Percentiles rank a stretch among this genome's conserved stretches.
Conservation (phyloP, 1,140 invertebrate species). For the Hestina assimilis region DNA sequence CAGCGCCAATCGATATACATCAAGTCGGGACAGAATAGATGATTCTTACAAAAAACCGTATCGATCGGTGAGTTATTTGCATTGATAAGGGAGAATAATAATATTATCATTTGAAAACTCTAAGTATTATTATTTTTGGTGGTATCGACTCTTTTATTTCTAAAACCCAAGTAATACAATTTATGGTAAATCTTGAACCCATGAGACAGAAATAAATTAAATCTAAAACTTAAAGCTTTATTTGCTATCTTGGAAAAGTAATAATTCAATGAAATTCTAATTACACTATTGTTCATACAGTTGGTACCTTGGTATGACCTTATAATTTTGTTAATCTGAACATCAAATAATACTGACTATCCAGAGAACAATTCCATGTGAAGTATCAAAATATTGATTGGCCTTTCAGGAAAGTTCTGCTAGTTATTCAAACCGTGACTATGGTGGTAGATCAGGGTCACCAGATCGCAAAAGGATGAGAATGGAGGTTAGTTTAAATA, state of each 20-base stretch:
- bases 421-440: constrained; percentile 67
- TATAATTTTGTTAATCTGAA: too few species aligned
- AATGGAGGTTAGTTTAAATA: constrained; percentile 65
- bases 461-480: constrained; percentile 77
- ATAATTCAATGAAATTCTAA: too few species aligned
- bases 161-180: too few species aligned
- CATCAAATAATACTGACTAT: too few species aligned
- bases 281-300: too few species aligned
- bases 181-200: too few species aligned
- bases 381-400: constrained; percentile 28
- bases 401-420: constrained; percentile 56
- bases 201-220: too few species aligned
- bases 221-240: too few species aligned
- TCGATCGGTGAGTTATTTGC: constrained; percentile 68
- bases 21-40: constrained; percentile 67
- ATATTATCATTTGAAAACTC: background rate
- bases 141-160: too few species aligned
- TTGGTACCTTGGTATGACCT: too few species aligned
- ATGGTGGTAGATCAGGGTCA: constrained; percentile 69
- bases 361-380: background rate
- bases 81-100: constrained; percentile 4
- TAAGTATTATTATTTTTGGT: too few species aligned
- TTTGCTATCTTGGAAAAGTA: too few species aligned
- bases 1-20: constrained; percentile 59
- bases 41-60: constrained; percentile 74